Percentiles rank a stretch among this genome's conserved stretches.
phyloP scores from a whole-genome alignment of 2,113 vertebrate genomes.

The Gadus chalcogrammus region DNA sequence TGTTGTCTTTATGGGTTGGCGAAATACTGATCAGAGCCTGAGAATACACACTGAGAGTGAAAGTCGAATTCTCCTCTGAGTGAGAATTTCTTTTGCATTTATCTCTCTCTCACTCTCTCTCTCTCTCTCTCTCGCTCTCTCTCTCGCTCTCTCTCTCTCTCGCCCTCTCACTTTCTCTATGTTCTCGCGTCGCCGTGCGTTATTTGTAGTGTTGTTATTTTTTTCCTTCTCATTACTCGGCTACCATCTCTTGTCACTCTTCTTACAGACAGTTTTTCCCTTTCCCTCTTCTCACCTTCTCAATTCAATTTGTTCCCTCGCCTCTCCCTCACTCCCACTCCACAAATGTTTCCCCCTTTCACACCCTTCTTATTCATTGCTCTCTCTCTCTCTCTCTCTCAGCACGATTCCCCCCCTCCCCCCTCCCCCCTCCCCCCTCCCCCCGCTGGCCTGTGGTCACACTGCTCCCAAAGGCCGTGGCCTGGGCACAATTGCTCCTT shows the following conservation, averaged over 20 bases:
- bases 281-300: background rate
- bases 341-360: background rate
- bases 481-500: too few species aligned
- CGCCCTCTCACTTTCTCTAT: background rate
- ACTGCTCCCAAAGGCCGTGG: too few species aligned
- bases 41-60: slow-evolving; percentile 40
- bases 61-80: slow-evolving; percentile 46
- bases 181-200: too few species aligned
- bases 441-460: too few species aligned
- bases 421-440: too few species aligned
- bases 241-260: background rate
- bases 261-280: background rate
- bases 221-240: background rate
- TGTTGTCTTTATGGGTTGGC: slow-evolving; percentile 7
- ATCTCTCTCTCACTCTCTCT: background rate
- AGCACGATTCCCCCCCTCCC: too few species aligned
- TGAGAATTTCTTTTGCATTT: too few species aligned
- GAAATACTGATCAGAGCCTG: slow-evolving; percentile 22
- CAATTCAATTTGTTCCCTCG: background rate
- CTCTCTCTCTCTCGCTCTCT: background rate
- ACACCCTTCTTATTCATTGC: background rate
- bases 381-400: slow-evolving; percentile 1
- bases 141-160: background rate
- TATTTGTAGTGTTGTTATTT: background rate
- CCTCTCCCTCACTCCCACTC: slow-evolving; percentile 4